Conservation (phyloP, 2,888 invertebrate genomes). For the Platypus cylindrus region DNA sequence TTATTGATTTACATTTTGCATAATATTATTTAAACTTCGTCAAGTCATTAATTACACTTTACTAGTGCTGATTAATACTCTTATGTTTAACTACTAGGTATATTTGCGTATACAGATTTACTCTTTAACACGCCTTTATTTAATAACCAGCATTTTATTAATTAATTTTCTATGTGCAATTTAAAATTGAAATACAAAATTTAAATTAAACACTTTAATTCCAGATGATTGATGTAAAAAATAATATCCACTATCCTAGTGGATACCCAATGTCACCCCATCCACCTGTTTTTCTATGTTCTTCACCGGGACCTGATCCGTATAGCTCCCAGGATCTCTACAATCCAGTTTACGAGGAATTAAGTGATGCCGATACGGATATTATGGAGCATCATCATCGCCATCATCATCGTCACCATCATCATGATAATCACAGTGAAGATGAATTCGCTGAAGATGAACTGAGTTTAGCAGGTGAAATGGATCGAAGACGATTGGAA, state of each 20-base stretch:
- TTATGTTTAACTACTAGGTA: too few relatives aligned
- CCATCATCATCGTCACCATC: too few relatives aligned
- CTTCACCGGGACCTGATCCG: constrained; percentile 54
- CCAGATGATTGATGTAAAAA: constrained; percentile 62
- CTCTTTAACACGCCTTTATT: too few relatives aligned
- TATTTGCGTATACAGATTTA: too few relatives aligned
- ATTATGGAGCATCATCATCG: constrained; percentile 21
- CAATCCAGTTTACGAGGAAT: constrained; percentile 74
- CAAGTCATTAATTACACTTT: too few relatives aligned
- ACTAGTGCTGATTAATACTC: too few relatives aligned
- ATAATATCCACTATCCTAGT: constrained; percentile 45
- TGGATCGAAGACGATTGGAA: constrained; percentile 27
- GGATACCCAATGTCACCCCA: constrained; percentile 48
- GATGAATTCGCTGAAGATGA: constrained; percentile 82
- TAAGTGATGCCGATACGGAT: constrained; percentile 52
- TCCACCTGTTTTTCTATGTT: constrained; percentile 58
- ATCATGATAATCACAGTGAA: constrained; percentile 62
- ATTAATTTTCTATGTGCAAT: too few relatives aligned
- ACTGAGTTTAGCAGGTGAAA: constrained; percentile 38
- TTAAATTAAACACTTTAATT: constrained; percentile 30
- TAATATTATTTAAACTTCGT: too few relatives aligned
- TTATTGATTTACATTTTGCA: too few relatives aligned
- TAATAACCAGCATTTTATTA: too few relatives aligned
- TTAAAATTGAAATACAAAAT: too few relatives aligned
- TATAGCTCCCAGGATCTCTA: constrained; percentile 49